Evolutionary conservation across 2,888 invertebrate species (phyloP).

Genomic region (Rhagophthalmus giganteus): DNA sequence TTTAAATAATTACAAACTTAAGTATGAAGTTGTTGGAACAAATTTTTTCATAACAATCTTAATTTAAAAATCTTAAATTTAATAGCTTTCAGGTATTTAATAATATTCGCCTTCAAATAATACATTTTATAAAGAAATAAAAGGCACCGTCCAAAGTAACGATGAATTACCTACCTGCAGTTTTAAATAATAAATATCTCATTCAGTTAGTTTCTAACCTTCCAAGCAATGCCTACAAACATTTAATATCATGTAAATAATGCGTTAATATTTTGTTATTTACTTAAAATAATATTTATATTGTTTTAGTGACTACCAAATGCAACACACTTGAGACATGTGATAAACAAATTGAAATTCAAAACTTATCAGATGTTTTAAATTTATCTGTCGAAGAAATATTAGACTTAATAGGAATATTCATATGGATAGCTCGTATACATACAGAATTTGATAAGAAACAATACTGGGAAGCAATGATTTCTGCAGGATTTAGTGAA

Average conservation of each 20-base stretch:
- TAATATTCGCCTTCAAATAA: too few relatives aligned
- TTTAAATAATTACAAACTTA: too few relatives aligned
- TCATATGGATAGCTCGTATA: constrained; percentile 37
- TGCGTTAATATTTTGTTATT: neutral
- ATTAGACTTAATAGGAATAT: constrained; percentile 39
- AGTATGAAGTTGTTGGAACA: too few relatives aligned
- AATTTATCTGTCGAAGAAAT: constrained; percentile 37
- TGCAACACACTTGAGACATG: constrained; percentile 11
- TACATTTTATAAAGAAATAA: too few relatives aligned
- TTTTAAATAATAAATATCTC: constrained; percentile 1
- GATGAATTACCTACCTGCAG: neutral
- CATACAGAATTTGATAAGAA: constrained; percentile 40
- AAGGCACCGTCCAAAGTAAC: neutral
- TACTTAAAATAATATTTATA: neutral
- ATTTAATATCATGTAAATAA: neutral
- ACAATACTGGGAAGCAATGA: constrained; percentile 41
- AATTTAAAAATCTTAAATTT: too few relatives aligned
- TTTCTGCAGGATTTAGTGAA: constrained; percentile 42
- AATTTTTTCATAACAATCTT: too few relatives aligned
- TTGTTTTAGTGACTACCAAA: constrained; percentile 40
- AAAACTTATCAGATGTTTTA: constrained; percentile 38
- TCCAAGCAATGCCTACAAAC: neutral
- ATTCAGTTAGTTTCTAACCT: neutral
- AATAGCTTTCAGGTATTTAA: too few relatives aligned
- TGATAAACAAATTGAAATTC: constrained; percentile 37